Evolutionary conservation across 1,140 invertebrate genomes (phyloP).

Genomic region (Cydia strobilella): DNA sequence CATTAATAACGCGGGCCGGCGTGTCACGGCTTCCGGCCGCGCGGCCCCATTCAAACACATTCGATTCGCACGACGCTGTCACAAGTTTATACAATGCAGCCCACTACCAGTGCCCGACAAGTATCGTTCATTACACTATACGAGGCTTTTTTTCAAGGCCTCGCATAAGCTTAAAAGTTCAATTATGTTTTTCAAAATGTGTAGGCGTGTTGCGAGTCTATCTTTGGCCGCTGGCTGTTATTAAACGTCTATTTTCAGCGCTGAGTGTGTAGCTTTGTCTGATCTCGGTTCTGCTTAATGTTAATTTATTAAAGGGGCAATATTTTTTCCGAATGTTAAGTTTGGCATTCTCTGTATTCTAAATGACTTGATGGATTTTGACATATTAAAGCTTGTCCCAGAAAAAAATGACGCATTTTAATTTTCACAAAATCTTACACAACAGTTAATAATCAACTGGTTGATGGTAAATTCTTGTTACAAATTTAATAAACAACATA

Average conservation of each 20-base stretch:
- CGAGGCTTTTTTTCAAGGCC: not conserved
- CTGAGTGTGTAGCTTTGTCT: constrained; percentile 12
- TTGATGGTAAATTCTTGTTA: too few species aligned
- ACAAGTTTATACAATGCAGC: constrained; percentile 45
- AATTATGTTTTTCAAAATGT: not conserved
- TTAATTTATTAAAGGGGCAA: constrained; percentile 7
- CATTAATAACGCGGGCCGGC: constrained; percentile 72
- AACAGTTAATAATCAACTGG: too few species aligned
- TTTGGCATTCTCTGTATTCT: not conserved
- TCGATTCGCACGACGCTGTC: constrained; percentile 57
- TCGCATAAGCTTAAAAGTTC: not conserved
- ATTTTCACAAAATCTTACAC: too few species aligned
- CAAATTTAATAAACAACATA: too few species aligned
- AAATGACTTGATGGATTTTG: not conserved
- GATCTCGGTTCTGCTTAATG: constrained; percentile 28
- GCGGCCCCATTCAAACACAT: constrained; percentile 63
- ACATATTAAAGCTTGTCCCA: too few species aligned
- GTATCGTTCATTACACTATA: constrained; percentile 32
- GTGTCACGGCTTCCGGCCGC: constrained; percentile 71
- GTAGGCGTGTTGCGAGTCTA: constrained; percentile 20
- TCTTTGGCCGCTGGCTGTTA: constrained; percentile 13
- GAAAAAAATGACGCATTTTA: too few species aligned
- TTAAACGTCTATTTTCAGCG: constrained; percentile 31
- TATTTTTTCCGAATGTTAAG: not conserved
- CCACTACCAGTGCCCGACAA: constrained; percentile 37